phyloP scores from a whole-genome alignment of 2,888 invertebrate species.

The Synergus gifuensis region DNA sequence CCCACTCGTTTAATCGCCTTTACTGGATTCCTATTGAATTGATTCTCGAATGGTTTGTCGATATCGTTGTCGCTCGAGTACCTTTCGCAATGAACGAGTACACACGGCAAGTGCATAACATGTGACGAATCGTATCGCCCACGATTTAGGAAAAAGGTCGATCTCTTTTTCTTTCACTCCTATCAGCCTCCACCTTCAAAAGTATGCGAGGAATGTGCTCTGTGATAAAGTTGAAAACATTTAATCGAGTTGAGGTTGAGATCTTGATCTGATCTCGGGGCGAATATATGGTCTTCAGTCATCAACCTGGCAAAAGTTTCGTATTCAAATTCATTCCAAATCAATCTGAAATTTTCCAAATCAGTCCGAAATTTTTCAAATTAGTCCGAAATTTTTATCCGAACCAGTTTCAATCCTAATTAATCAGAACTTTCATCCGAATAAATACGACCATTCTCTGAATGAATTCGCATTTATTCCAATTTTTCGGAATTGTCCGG shows the following conservation, averaged over 20 bases:
- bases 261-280: neutral
- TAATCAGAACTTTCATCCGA: no score
- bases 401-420: no score
- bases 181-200: neutral
- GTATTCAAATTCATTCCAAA: no score
- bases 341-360: no score
- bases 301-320: no score
- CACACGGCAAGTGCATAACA: constrained; percentile 48
- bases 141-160: constrained; percentile 41
- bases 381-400: no score
- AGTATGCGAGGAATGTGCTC: neutral
- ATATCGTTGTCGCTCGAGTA: neutral
- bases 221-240: neutral
- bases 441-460: no score
- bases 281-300: no score
- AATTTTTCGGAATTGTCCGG: no score
- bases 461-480: no score
- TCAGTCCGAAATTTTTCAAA: no score
- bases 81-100: constrained; percentile 23
- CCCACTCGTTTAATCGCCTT: constrained; percentile 57
- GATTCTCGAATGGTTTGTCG: neutral
- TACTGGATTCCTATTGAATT: constrained; percentile 29
- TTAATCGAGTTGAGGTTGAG: neutral
- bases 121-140: constrained; percentile 52
- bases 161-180: constrained; percentile 44